A percentile compares a stretch with the other conserved stretches of the same genome.
Evolutionary conservation across 2,113 vertebrate species (phyloP).

Genomic region (Nycticryphes semicollaris): DNA sequence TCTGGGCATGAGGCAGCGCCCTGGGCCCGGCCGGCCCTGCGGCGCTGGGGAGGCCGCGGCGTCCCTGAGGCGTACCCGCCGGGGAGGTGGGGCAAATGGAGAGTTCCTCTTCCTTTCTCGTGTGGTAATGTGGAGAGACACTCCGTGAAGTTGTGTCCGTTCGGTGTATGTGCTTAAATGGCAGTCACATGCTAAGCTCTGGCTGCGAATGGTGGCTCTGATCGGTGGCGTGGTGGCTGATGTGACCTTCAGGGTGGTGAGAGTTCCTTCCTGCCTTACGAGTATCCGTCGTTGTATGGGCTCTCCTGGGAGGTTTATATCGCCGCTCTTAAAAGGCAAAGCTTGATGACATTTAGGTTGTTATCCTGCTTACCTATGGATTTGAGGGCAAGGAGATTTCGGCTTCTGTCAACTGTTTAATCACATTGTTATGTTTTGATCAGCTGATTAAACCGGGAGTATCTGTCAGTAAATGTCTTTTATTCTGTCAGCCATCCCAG

Average conservation of each 20-base stretch:
- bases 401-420: not conserved
- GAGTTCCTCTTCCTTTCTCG: not conserved
- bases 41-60: not conserved
- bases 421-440: not conserved
- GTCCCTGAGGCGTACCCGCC: not conserved
- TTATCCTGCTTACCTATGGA: accelerated
- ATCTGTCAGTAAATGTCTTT: not conserved
- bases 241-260: not conserved
- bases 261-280: not conserved
- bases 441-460: not conserved
- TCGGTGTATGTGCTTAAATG: accelerated
- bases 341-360: not conserved
- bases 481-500: not conserved
- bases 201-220: not conserved
- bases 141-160: accelerated
- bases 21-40: not conserved
- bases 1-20: not conserved
- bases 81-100: no score
- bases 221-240: no score
- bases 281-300: accelerated
- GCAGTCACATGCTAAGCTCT: accelerated
- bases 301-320: accelerated
- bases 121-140: accelerated
- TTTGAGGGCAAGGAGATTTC: not conserved
- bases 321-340: not conserved